Conservation (phyloP, 2,113 vertebrate species). For the Neofelis nebulosa region DNA sequence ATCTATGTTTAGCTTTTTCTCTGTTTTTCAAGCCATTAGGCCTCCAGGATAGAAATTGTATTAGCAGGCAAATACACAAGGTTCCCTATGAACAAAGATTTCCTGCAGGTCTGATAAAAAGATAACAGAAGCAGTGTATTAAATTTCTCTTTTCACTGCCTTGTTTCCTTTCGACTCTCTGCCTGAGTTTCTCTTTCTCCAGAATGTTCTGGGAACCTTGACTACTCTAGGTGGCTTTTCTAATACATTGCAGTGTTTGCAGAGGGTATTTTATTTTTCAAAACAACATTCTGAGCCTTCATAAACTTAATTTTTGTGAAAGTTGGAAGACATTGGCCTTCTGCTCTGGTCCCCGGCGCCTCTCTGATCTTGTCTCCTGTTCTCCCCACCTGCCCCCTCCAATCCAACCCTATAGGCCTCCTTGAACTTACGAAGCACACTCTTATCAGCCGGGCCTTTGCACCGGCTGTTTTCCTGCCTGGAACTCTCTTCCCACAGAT, state of each 20-base stretch:
- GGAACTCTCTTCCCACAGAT: neutral
- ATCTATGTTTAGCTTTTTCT: neutral
- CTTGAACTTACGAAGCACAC: rapidly evolving
- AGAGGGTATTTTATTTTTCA: neutral
- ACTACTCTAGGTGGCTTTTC: neutral
- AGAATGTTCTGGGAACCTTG: neutral
- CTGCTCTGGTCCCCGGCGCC: neutral
- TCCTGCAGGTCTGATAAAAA: slow-evolving; percentile 53
- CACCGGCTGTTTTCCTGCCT: neutral
- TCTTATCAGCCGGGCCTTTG: neutral
- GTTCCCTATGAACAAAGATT: neutral
- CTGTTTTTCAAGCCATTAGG: slow-evolving; percentile 34
- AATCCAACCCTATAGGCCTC: neutral
- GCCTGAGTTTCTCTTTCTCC: neutral
- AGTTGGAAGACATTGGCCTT: neutral
- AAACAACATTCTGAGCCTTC: neutral
- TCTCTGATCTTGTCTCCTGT: neutral
- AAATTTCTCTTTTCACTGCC: neutral
- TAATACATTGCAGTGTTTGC: neutral
- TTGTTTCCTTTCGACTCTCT: neutral
- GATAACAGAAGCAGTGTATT: slow-evolving; percentile 27
- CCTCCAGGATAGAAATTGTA: slow-evolving; percentile 28
- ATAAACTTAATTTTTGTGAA: neutral
- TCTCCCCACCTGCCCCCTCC: neutral
- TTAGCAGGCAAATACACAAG: neutral